These are phyloP conservation scores for Stegodyphus mimosarum DNA, from an alignment of 1,140 invertebrate species.

Conservation along the genomic window DNA sequence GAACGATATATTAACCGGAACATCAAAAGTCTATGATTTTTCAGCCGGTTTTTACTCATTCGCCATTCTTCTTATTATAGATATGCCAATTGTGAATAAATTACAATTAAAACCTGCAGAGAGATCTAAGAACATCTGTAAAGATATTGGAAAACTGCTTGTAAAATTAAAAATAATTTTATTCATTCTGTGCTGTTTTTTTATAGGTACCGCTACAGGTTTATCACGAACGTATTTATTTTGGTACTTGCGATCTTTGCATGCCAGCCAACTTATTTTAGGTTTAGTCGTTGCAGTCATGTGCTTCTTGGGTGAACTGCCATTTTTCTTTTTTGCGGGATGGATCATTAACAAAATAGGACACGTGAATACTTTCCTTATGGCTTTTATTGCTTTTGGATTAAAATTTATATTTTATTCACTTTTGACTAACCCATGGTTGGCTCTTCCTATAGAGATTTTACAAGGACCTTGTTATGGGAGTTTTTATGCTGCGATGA, in stretches of 20 bases:
- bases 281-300: constrained; percentile 82
- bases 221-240: constrained; percentile 87
- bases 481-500: constrained; percentile 86
- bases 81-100: constrained; percentile 71
- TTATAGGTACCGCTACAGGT: constrained; percentile 84
- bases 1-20: constrained; percentile 12
- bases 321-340: constrained; percentile 88
- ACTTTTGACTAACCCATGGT: constrained; percentile 78
- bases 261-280: constrained; percentile 76
- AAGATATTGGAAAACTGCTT: constrained; percentile 74
- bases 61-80: constrained; percentile 69
- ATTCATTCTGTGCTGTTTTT: constrained; percentile 82
- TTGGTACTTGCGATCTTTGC: constrained; percentile 65
- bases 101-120: constrained; percentile 28
- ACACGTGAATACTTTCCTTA: constrained; percentile 82
- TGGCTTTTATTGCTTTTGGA: constrained; percentile 79
- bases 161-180: constrained; percentile 75
- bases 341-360: constrained; percentile 84
- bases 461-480: constrained; percentile 88
- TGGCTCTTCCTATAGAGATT: constrained; percentile 83
- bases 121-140: constrained; percentile 53
- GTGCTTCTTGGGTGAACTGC: constrained; percentile 88
- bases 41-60: constrained; percentile 74
- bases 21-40: constrained; percentile 79
- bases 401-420: constrained; percentile 85